Conservation (phyloP, 2,113 vertebrate species). For the Indicator indicator region DNA sequence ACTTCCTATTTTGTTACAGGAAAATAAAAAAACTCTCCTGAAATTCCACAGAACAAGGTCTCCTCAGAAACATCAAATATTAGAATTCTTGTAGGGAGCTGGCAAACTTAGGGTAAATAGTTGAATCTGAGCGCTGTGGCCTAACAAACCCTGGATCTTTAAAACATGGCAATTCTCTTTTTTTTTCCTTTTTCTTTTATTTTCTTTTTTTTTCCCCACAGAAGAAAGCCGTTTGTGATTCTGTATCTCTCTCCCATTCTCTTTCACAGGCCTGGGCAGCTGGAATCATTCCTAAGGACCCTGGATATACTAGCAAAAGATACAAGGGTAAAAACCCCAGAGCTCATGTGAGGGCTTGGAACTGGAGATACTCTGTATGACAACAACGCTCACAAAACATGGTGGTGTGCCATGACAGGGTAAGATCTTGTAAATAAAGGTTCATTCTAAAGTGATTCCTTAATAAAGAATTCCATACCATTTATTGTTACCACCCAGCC, state of each 20-base stretch:
- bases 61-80: conserved; percentile 1
- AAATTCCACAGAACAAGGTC: background rate
- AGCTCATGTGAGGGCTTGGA: background rate
- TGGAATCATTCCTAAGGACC: background rate
- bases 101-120: background rate
- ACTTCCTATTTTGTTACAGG: background rate
- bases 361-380: background rate
- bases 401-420: background rate
- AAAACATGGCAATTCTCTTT: background rate
- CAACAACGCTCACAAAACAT: background rate
- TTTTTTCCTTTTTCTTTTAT: background rate
- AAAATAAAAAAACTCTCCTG: background rate
- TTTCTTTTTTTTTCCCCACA: background rate
- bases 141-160: background rate
- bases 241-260: background rate
- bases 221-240: background rate
- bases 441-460: background rate
- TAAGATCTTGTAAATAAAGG: background rate
- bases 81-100: background rate
- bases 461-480: background rate
- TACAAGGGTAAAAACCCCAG: background rate
- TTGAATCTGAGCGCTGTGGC: background rate
- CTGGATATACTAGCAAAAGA: background rate
- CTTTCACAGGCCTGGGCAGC: background rate
- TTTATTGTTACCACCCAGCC: background rate